Conservation (phyloP, 2,888 invertebrate genomes). For the Aquatica leii region DNA sequence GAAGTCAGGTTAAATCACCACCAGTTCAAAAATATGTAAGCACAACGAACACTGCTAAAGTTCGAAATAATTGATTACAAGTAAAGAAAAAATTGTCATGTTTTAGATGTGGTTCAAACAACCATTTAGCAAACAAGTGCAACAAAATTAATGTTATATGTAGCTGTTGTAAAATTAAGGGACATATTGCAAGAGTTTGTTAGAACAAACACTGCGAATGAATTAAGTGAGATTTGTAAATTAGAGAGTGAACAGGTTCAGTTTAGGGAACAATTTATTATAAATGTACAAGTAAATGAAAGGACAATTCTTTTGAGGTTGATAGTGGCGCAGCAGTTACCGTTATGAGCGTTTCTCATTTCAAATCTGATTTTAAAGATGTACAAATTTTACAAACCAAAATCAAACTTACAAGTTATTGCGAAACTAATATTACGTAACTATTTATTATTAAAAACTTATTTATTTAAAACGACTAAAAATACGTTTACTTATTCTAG, state of each 20-base stretch:
- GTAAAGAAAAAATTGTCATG: background rate
- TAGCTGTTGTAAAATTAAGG: slow-evolving; percentile 4
- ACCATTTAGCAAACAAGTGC: background rate
- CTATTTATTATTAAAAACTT: too few species aligned
- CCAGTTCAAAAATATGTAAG: too few species aligned
- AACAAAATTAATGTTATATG: background rate
- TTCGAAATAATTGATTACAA: too few species aligned
- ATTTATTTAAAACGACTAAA: too few species aligned
- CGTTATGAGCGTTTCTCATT: background rate
- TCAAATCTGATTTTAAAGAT: background rate
- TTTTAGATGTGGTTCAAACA: background rate
- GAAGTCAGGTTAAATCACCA: too few species aligned
- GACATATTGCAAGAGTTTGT: slow-evolving; percentile 2
- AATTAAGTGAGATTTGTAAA: background rate
- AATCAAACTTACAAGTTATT: background rate
- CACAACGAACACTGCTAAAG: too few species aligned
- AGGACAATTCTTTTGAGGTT: background rate
- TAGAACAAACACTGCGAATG: background rate
- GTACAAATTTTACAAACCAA: background rate
- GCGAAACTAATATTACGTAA: too few species aligned
- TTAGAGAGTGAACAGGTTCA: background rate
- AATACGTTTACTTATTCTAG: too few species aligned
- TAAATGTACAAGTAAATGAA: background rate
- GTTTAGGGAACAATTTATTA: background rate
- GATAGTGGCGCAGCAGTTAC: background rate